Base-by-base conservation (phyloP, 2,888 invertebrate species). In the Bhutanitis thaidina region DNA sequence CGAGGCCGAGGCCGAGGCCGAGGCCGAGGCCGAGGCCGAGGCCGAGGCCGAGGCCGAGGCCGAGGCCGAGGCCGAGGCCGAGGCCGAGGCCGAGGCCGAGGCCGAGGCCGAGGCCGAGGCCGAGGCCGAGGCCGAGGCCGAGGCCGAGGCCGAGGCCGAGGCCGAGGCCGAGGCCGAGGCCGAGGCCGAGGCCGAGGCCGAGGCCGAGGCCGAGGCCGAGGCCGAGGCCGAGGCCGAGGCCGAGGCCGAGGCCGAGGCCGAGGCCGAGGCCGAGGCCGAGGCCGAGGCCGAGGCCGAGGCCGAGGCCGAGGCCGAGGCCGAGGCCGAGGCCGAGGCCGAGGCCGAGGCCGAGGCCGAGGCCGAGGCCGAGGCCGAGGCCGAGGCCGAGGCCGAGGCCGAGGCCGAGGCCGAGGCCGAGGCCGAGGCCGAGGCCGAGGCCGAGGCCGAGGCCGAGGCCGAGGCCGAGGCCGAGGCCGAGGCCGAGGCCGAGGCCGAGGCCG, bases 391-490 rank as follows among this genome's bases (percentile, higher is more conserved):
- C 60, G 58, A 57, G 56, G 43, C 58, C 53, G 56, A 15, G 60
- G 64, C 60, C 60, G 59, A 62, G 57, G 44, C 59, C 54, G 56
- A 61, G 3, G 20, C 43, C 69, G 67, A 74, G 67, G 64, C 73
- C 61, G 62, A 63, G 12, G 12, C 64, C 35, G 45, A 41, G n/a
- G n/a, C 20, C 34, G 25, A 51, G 59, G 51, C 13, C 13, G 9
- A 35, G 13, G 60, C 64, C 60, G 58, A 57, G 56, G 43, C 58
- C 53, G 56, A 15, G 60, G 64, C 60, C 60, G 59, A 62, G 57
- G 44, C 59, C 54, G 56, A 61, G 3, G 20, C 43, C 69, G 67
- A 74, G 67, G 64, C 73, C 61, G 62, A 63, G 12, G 12, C 64
- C 35, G 45, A 41, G n/a, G n/a, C 20, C 34, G 25, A 51, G 59